These are phyloP conservation scores for Numenius phaeopus DNA, from an alignment of 2,797 vertebrate species.

Conservation along the genomic window DNA sequence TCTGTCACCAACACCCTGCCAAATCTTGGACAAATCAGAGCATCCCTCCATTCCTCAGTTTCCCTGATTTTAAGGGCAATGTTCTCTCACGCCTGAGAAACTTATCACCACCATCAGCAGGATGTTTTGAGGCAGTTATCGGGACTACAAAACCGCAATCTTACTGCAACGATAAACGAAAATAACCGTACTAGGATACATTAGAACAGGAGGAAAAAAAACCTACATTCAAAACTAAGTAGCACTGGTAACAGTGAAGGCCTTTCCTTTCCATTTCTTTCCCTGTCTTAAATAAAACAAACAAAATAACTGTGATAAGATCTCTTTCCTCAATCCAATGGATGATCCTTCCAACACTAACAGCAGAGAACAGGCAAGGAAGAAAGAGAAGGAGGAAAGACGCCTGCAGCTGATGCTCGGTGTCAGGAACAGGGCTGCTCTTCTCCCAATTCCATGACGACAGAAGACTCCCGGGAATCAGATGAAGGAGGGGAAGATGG, in stretches of 20 bases:
- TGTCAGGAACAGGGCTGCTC: not conserved
- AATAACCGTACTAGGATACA: not conserved
- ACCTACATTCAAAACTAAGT: not conserved
- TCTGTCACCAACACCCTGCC: not conserved
- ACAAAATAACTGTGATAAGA: slow-evolving; percentile 56
- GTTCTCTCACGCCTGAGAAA: not conserved
- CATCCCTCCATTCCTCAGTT: not conserved
- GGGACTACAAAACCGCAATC: not conserved
- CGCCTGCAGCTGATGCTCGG: slow-evolving; percentile 24
- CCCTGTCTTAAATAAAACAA: slow-evolving; percentile 47
- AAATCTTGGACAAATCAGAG: not conserved
- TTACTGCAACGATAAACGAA: not conserved
- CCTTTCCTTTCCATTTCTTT: not conserved
- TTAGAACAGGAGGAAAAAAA: not conserved
- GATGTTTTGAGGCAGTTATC: not conserved
- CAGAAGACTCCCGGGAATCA: slow-evolving; percentile 26
- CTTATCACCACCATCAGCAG: not conserved
- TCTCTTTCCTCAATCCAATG: slow-evolving; percentile 50
- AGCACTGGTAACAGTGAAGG: not conserved
- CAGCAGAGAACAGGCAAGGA: not conserved
- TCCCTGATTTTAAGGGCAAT: not conserved
- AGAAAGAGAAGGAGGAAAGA: not conserved
- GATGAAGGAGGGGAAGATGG: not conserved
- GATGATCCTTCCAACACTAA: slow-evolving; percentile 65
- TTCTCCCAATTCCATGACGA: slow-evolving; percentile 47